Conservation (phyloP, 2,113 vertebrate species). For the Solea senegalensis region DNA sequence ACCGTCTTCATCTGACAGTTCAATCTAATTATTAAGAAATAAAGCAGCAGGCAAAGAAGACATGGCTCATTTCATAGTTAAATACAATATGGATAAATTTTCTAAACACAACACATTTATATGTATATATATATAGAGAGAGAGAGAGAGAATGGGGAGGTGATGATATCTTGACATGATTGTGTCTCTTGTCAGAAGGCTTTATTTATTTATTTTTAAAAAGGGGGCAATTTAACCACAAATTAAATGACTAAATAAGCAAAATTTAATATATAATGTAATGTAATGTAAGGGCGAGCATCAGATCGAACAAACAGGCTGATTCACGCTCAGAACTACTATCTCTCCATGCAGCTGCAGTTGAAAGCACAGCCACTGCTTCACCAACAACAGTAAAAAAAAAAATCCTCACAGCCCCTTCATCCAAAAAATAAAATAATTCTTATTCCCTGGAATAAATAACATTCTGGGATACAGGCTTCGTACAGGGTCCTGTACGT, state of each 20-base stretch:
- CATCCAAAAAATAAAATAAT: too few species aligned
- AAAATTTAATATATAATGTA: background rate
- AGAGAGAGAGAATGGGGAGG: too few species aligned
- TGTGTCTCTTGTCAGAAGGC: too few species aligned
- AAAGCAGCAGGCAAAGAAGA: constrained; percentile 2
- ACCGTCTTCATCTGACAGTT: constrained; percentile 8
- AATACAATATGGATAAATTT: constrained; percentile 8
- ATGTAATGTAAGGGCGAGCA: background rate
- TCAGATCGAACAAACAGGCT: constrained; percentile 1
- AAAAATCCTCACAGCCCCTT: constrained; percentile 11
- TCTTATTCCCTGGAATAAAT: too few species aligned
- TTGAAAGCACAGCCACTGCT: constrained; percentile 42
- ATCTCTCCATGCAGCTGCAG: constrained; percentile 51
- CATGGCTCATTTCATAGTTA: constrained; percentile 11
- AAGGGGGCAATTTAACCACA: too few species aligned
- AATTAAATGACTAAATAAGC: too few species aligned
- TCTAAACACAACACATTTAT: background rate
- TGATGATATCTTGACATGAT: too few species aligned
- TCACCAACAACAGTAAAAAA: constrained; percentile 65
- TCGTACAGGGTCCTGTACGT: background rate
- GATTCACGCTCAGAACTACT: constrained; percentile 35
- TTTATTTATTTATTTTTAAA: too few species aligned
- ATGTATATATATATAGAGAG: too few species aligned
- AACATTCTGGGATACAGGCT: too few species aligned
- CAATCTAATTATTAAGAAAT: constrained; percentile 8